Evolutionary conservation across 2,888 invertebrate genomes (phyloP).

Genomic region (Erannis defoliaria): DNA sequence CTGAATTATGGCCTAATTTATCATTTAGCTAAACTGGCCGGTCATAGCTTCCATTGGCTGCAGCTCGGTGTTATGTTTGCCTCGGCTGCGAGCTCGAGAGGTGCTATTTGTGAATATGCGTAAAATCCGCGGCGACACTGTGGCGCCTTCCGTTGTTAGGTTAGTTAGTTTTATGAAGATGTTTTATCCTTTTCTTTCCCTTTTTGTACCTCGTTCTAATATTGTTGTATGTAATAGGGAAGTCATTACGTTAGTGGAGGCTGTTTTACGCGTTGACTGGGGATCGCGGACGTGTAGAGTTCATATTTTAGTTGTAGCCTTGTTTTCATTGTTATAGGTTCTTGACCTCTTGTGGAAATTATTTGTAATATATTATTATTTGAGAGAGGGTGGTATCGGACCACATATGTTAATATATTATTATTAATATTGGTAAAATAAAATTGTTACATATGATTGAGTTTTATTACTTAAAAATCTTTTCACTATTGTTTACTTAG

Average conservation of each 20-base stretch:
- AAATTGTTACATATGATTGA: conserved; percentile 84
- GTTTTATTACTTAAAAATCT: conserved; percentile 58
- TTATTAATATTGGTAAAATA: conserved; percentile 86
- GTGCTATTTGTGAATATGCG: conserved; percentile 38
- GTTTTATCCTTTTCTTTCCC: conserved; percentile 70
- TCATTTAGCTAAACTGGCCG: conserved; percentile 38
- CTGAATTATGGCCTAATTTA: conserved; percentile 60
- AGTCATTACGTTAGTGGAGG: conserved; percentile 63
- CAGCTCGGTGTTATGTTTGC: conserved; percentile 13
- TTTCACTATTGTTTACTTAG: neutral
- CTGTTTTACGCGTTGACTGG: conserved; percentile 60
- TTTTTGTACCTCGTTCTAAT: conserved; percentile 77
- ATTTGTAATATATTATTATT: conserved; percentile 85
- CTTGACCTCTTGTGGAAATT: conserved; percentile 82
- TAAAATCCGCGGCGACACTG: conserved; percentile 25
- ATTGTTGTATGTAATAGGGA: conserved; percentile 68
- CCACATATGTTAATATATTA: conserved; percentile 87
- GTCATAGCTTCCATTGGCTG: conserved; percentile 43
- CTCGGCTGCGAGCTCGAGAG: conserved; percentile 28
- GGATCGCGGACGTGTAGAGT: conserved; percentile 49
- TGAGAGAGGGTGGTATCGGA: conserved; percentile 83
- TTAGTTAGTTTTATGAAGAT: conserved; percentile 65
- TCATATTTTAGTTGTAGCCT: conserved; percentile 69
- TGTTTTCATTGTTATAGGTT: conserved; percentile 85
- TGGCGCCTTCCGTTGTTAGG: conserved; percentile 67